These are phyloP conservation scores for Phyllotis vaccarum DNA, from an alignment of 2,797 vertebrate species.

Conservation along the genomic window DNA sequence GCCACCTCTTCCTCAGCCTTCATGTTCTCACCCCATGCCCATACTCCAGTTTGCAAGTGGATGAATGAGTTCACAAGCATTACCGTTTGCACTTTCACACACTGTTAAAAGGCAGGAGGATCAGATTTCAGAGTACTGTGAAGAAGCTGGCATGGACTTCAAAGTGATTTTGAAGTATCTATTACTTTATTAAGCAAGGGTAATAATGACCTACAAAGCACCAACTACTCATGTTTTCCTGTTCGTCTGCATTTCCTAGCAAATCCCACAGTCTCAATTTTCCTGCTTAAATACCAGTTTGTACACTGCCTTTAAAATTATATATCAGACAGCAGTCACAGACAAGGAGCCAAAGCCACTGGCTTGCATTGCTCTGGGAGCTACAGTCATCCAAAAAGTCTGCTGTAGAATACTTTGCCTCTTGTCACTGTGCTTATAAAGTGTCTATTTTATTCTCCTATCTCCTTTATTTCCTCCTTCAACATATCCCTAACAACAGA, in stretches of 20 bases:
- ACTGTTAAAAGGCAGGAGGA: constrained; percentile 86
- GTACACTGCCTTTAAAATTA: constrained; percentile 61
- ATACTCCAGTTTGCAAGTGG: constrained; percentile 85
- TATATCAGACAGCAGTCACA: constrained; percentile 42
- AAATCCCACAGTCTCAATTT: constrained; percentile 57
- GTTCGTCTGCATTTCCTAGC: constrained; percentile 73
- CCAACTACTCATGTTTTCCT: constrained; percentile 73
- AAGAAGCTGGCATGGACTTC: constrained; percentile 88
- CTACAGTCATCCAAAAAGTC: not conserved
- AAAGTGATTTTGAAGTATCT: constrained; percentile 88
- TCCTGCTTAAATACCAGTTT: constrained; percentile 64
- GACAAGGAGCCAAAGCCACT: constrained; percentile 52
- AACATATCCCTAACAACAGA: not conserved
- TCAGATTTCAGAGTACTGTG: constrained; percentile 88
- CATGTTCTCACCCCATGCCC: constrained; percentile 80
- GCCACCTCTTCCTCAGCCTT: constrained; percentile 59
- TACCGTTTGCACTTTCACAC: constrained; percentile 87
- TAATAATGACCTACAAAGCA: constrained; percentile 85
- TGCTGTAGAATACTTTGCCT: constrained; percentile 1
- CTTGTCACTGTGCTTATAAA: constrained; percentile 5
- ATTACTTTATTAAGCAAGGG: constrained; percentile 86
- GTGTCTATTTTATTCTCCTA: not conserved
- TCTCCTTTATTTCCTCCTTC: not conserved
- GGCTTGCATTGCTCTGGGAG: not conserved
- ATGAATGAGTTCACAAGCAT: constrained; percentile 90